Conservation (phyloP, 2,113 vertebrate genomes). For the Periophthalmus modestus region DNA sequence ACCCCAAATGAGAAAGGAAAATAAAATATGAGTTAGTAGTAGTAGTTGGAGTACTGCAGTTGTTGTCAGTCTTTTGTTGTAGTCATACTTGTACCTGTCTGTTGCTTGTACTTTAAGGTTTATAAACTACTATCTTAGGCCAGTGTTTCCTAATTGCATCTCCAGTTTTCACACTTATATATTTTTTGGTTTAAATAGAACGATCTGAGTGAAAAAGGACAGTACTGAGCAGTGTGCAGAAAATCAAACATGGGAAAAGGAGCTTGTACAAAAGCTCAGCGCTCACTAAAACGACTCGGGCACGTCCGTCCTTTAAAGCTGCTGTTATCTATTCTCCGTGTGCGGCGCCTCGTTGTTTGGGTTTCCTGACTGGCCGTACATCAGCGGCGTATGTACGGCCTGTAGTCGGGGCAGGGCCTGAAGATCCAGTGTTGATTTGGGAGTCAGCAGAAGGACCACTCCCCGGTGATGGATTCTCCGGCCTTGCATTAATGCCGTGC, state of each 20-base stretch:
- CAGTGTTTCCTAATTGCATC: not conserved
- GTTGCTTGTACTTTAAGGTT: not conserved
- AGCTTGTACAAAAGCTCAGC: conserved; percentile 33
- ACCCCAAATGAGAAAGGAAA: no score
- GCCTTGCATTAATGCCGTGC: conserved; percentile 56
- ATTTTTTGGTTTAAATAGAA: conserved; percentile 17
- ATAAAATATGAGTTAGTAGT: no score
- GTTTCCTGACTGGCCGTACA: conserved; percentile 31
- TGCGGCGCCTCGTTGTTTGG: conserved; percentile 47
- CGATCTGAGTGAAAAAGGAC: conserved; percentile 4
- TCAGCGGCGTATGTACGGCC: conserved; percentile 43
- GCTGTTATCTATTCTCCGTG: conserved; percentile 39
- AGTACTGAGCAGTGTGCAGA: not conserved
- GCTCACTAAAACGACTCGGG: conserved; percentile 35
- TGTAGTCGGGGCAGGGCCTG: conserved; percentile 16
- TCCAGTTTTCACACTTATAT: not conserved
- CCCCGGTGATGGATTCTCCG: conserved; percentile 53
- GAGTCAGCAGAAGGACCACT: conserved; percentile 36
- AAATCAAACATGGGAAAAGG: conserved; percentile 19
- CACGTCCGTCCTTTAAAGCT: not conserved
- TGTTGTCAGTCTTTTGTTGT: no score
- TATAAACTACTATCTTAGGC: not conserved
- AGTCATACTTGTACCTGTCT: not conserved
- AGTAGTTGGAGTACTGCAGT: no score
- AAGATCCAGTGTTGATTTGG: conserved; percentile 34